Percentiles rank a stretch among this genome's conserved stretches.
phyloP scores from a whole-genome alignment of 2,797 vertebrate genomes.

The Amblyraja radiata region DNA sequence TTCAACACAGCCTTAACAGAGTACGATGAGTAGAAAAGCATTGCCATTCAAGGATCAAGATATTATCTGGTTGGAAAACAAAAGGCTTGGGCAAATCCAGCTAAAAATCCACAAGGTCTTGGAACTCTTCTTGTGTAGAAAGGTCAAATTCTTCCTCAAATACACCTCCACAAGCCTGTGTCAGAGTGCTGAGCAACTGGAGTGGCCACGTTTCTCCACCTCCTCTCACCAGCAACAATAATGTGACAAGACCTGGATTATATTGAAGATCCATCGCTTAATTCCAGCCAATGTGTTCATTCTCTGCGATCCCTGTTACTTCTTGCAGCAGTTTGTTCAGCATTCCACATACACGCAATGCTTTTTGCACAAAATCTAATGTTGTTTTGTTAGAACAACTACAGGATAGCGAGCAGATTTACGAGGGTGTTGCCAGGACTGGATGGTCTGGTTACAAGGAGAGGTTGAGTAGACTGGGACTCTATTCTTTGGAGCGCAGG shows the following conservation, averaged over 20 bases:
- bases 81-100: background rate
- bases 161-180: background rate
- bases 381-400: background rate
- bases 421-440: too few relatives aligned
- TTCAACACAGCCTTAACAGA: background rate
- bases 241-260: background rate
- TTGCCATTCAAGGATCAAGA: background rate
- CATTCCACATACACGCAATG: background rate
- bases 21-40: background rate
- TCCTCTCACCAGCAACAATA: background rate
- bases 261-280: background rate
- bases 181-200: background rate
- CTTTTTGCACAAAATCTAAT: background rate
- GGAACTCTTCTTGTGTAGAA: background rate
- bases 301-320: background rate
- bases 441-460: too few relatives aligned
- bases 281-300: too few relatives aligned
- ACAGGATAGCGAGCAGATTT: too few relatives aligned
- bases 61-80: background rate
- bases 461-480: too few relatives aligned
- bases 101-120: background rate
- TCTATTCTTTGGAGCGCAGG: too few relatives aligned
- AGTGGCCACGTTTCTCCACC: too few relatives aligned
- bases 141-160: background rate
- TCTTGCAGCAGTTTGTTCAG: too few relatives aligned